These are phyloP conservation scores for Salvelinus sp. DNA, from an alignment of 2,113 vertebrate genomes.

Conservation along the genomic window DNA sequence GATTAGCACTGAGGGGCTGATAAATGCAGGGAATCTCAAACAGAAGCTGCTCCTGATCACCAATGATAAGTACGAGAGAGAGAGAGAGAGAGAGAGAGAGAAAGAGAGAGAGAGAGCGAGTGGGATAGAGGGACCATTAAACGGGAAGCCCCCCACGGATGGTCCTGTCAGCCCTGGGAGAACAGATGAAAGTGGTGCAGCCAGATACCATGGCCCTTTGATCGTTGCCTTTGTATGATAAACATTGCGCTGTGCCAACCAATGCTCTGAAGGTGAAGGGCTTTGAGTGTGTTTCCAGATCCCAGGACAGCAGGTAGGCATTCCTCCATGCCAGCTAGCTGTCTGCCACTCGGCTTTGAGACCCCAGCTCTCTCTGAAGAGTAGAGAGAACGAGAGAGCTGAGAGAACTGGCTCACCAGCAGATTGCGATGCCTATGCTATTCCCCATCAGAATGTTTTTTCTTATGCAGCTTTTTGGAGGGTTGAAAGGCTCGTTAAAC, in stretches of 20 bases:
- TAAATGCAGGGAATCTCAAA: conserved; percentile 43
- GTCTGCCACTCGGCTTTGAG: conserved; percentile 38
- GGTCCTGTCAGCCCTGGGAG: conserved; percentile 75
- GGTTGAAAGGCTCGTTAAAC: conserved; percentile 59
- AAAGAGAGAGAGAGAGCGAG: conserved; percentile 14
- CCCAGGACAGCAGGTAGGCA: conserved; percentile 54
- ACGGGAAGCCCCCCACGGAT: conserved; percentile 67
- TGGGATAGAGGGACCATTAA: conserved; percentile 54
- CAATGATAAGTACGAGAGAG: conserved; percentile 32
- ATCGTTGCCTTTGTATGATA: conserved; percentile 78
- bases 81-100: not conserved
- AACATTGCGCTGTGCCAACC: conserved; percentile 73
- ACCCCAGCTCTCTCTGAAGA: conserved; percentile 8
- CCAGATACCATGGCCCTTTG: conserved; percentile 74
- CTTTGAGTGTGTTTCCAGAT: conserved; percentile 70
- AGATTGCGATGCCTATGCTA: not conserved
- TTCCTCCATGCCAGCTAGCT: conserved; percentile 60
- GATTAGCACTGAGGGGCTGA: conserved; percentile 50
- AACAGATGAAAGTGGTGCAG: conserved; percentile 77
- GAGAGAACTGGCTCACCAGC: conserved; percentile 17
- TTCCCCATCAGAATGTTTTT: not conserved
- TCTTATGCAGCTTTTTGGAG: conserved; percentile 15
- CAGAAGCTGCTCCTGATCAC: conserved; percentile 56
- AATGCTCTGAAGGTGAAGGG: conserved; percentile 69
- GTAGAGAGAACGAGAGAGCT: not conserved